Base-by-base conservation (phyloP, 2,888 invertebrate species). In the Drosophila anomalata region DNA sequence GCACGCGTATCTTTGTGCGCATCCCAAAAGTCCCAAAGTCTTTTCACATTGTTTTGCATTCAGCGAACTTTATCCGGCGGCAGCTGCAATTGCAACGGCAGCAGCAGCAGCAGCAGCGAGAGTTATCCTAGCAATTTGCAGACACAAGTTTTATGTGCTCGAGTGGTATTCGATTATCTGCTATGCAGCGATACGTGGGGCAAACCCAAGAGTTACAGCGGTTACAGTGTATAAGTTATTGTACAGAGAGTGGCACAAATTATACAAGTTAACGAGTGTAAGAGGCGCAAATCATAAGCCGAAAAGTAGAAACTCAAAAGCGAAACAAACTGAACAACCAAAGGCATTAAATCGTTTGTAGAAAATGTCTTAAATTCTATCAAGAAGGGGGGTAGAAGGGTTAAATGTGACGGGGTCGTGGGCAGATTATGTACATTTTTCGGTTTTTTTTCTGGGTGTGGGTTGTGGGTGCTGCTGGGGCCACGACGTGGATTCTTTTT, bases 111-210 rank as follows among this genome's bases (percentile, higher is more conserved):
- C 60, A 48, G 41, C 76, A 42, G 50, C 63, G 52, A 52, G 70
- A 70, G 59, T 69, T 77, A 60, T 71, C 71, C 72, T 71, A 66
- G 66, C 76, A 77, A 75, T 78, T 78, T 67, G 61, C 55, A 56
- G 56, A 59, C 73, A 66, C 52, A 63, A 60, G 52, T 55, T 57
- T 60, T 65, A 58, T 68, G 68, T 42, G 44, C 36, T 57, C 29
- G 24, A 42, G 22, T 48, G 59, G 52, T 51, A 63, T 51, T 52
- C 63, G 73, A 60, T 73, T 39, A 87, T 80, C 79, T 87, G 84
- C 87, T 85, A 86, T 89, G 82, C 87, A 87, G 89, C 90, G 89
- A 86, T 82, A 88, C 89, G 89, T 89, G 90, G 88, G 88, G 89
- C 83, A 84, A 89, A 88, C 89, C 79, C 83, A 87, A 79, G 73